These are phyloP conservation scores for Dendronephthya gigantea DNA, from an alignment of 64 coral and sea anemone genomes.

Conservation along the genomic window DNA sequence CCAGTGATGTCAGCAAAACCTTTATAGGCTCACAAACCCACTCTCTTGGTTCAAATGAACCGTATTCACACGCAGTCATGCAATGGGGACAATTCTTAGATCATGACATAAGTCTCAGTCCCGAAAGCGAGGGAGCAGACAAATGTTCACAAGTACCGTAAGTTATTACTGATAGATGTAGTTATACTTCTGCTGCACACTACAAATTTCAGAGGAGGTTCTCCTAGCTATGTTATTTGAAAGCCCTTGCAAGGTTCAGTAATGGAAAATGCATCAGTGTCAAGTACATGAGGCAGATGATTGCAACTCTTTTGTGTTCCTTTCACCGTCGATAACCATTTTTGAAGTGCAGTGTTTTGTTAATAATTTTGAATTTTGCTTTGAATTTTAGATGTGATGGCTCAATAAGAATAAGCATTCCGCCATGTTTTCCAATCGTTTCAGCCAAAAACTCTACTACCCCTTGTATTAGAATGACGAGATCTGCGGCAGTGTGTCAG, in stretches of 20 bases:
- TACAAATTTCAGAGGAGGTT: too few relatives aligned
- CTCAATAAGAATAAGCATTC: background rate
- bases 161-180: background rate
- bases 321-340: background rate
- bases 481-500: background rate
- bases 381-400: background rate
- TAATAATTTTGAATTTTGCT: too few relatives aligned
- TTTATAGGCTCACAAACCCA: background rate
- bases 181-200: background rate
- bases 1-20: background rate
- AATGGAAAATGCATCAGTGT: too few relatives aligned
- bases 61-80: background rate
- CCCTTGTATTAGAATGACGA: background rate
- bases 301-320: background rate
- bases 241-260: too few relatives aligned
- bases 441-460: background rate
- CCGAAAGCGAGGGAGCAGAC: background rate
- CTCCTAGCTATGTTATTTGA: too few relatives aligned
- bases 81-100: constrained; percentile 15
- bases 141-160: background rate
- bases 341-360: background rate
- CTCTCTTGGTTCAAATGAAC: background rate
- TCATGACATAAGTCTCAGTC: background rate
- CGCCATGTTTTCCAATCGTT: background rate
- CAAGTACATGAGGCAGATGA: too few relatives aligned